phyloP scores from a whole-genome alignment of 2,888 invertebrate genomes.

The Hirtodrosophila alboralis region DNA sequence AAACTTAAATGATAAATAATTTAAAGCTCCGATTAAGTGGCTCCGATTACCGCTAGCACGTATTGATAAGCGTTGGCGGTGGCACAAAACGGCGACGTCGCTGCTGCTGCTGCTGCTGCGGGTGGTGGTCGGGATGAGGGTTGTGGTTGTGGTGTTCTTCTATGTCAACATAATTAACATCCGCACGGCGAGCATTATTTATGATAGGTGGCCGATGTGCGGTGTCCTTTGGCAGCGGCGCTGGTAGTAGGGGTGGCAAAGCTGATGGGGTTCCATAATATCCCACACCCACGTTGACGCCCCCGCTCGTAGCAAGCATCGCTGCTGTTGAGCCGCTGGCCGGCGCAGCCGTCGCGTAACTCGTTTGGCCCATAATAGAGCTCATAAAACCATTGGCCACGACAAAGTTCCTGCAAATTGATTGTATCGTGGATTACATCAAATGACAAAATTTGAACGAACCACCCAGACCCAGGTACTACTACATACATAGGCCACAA shows the following conservation, averaged over 20 bases:
- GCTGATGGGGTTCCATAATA: constrained; percentile 83
- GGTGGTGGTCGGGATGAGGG: constrained; percentile 38
- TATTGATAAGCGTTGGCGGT: constrained; percentile 66
- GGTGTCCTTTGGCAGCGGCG: constrained; percentile 58
- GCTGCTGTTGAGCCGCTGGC: constrained; percentile 20
- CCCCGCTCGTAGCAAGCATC: constrained; percentile 20
- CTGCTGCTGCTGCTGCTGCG: constrained; percentile 24
- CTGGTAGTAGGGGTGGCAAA: constrained; percentile 77
- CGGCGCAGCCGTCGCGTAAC: constrained; percentile 73
- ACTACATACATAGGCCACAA: too few relatives aligned
- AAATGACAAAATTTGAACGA: constrained; percentile 24
- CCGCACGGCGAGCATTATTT: constrained; percentile 48
- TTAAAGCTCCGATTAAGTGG: constrained; percentile 60
- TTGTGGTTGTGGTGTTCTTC: constrained; percentile 50
- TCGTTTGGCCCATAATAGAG: constrained; percentile 83
- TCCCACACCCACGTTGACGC: constrained; percentile 35
- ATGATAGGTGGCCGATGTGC: constrained; percentile 40
- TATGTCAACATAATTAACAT: constrained; percentile 72
- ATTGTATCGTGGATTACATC: constrained; percentile 62
- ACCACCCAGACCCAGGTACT: constrained; percentile 7
- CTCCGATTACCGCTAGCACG: constrained; percentile 74
- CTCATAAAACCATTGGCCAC: constrained; percentile 87
- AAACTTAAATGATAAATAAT: constrained; percentile 23
- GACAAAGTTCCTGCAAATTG: constrained; percentile 86
- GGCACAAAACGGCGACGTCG: constrained; percentile 52